phyloP scores from a whole-genome alignment of 2,797 vertebrate species.

The Pseudochromis fuscus region DNA sequence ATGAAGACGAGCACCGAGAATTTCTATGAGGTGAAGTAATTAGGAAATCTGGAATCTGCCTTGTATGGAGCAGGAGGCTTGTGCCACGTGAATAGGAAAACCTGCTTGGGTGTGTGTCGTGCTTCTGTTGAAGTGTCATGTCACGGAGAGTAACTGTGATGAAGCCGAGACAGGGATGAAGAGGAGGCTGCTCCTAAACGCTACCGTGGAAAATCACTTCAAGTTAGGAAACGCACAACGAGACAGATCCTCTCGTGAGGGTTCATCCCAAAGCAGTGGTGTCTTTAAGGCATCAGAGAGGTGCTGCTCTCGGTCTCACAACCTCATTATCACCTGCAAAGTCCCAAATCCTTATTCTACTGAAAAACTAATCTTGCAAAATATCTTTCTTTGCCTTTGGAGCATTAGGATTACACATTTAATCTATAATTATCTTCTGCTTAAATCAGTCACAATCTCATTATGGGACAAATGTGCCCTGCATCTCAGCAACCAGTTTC shows the following conservation, averaged over 20 bases:
- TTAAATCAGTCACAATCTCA: constrained; percentile 77
- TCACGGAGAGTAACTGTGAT: constrained; percentile 39
- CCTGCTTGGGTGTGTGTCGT: constrained; percentile 23
- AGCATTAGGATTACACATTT: constrained; percentile 74
- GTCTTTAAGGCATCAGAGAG: constrained; percentile 38
- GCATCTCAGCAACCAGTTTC: constrained; percentile 46
- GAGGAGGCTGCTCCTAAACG: constrained; percentile 29
- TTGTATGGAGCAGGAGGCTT: constrained; percentile 21
- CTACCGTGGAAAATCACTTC: constrained; percentile 31
- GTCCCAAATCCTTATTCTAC: constrained; percentile 47
- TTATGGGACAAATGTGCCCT: constrained; percentile 58
- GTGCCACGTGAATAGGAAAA: constrained; percentile 40
- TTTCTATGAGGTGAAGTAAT: constrained; percentile 62
- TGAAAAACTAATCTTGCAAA: constrained; percentile 61
- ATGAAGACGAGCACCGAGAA: constrained; percentile 44
- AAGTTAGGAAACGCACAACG: constrained; percentile 39
- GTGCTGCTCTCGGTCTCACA: constrained; percentile 41
- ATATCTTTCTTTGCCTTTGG: constrained; percentile 65
- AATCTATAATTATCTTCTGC: constrained; percentile 74
- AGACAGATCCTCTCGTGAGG: constrained; percentile 29
- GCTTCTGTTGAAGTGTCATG: constrained; percentile 25
- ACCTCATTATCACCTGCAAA: constrained; percentile 57
- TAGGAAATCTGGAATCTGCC: constrained; percentile 56
- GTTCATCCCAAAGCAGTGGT: constrained; percentile 40
- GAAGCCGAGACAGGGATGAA: constrained; percentile 37